Conservation (phyloP, 2,797 vertebrate genomes). For the Megaceryle alcyon region DNA sequence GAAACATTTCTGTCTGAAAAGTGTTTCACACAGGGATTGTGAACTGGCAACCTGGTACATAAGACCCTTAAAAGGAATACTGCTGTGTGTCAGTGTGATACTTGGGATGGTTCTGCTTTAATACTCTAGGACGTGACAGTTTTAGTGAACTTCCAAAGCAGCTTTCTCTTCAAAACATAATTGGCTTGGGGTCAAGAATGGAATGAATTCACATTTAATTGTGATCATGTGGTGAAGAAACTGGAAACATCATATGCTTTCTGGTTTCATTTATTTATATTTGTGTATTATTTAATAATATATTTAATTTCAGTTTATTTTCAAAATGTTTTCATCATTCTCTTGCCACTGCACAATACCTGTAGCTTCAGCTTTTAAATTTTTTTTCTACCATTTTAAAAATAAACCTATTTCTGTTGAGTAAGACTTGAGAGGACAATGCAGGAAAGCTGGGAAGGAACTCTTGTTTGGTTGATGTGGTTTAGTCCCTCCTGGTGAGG, state of each 20-base stretch:
- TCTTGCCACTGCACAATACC: background rate
- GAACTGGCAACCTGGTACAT: background rate
- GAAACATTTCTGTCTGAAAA: background rate
- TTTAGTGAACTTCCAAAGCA: background rate
- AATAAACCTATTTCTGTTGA: background rate
- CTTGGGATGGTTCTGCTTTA: background rate
- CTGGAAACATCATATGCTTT: background rate
- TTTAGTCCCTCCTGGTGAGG: background rate
- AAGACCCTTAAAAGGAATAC: background rate
- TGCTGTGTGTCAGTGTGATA: background rate
- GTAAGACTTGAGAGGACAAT: background rate
- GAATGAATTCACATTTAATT: background rate
- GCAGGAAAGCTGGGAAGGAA: background rate
- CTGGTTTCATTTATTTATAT: background rate
- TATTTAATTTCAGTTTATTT: background rate
- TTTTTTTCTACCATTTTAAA: background rate
- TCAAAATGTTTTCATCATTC: background rate
- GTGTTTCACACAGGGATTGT: background rate
- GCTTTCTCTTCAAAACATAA: background rate
- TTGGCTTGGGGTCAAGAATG: background rate
- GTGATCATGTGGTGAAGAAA: background rate
- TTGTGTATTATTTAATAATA: background rate
- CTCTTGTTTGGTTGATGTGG: background rate
- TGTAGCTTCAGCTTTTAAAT: background rate
- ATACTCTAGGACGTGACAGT: background rate